Conservation (phyloP, 2,113 vertebrate genomes). For the Serinus canaria region DNA sequence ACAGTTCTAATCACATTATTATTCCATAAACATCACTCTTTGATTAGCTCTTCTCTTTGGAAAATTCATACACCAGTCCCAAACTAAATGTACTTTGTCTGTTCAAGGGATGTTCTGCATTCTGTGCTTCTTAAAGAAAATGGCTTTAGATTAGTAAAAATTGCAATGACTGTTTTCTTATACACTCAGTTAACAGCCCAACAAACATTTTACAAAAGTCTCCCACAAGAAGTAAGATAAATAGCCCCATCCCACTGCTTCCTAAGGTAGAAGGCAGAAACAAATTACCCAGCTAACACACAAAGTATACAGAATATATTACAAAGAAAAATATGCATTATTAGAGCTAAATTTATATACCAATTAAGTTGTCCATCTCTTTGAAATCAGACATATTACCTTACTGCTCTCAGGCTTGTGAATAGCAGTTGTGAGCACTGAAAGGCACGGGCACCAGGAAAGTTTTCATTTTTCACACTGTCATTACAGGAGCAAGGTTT, state of each 20-base stretch:
- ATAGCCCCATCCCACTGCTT: background rate
- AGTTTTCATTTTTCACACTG: constrained; percentile 4
- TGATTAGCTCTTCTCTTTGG: constrained; percentile 53
- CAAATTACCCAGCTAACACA: constrained; percentile 20
- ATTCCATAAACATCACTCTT: constrained; percentile 1
- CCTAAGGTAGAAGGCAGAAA: background rate
- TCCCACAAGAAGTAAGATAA: constrained; percentile 37
- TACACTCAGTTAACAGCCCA: background rate
- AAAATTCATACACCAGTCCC: background rate
- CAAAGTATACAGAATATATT: background rate
- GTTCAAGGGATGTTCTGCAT: background rate
- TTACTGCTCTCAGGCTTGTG: background rate
- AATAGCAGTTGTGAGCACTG: background rate
- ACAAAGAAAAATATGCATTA: background rate
- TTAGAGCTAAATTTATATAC: constrained; percentile 39
- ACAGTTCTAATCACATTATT: background rate
- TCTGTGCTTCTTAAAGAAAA: constrained; percentile 3
- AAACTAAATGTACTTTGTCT: background rate
- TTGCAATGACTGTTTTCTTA: background rate
- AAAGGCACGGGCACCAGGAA: background rate
- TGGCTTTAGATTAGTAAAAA: constrained; percentile 27
- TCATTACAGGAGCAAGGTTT: background rate
- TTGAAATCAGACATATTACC: constrained; percentile 41
- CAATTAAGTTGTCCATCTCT: constrained; percentile 52
- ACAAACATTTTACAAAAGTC: background rate